A percentile compares a stretch with the other conserved stretches of the same genome.
Evolutionary conservation across 2,888 invertebrate species (phyloP).

Genomic region (Acronicta alni): DNA sequence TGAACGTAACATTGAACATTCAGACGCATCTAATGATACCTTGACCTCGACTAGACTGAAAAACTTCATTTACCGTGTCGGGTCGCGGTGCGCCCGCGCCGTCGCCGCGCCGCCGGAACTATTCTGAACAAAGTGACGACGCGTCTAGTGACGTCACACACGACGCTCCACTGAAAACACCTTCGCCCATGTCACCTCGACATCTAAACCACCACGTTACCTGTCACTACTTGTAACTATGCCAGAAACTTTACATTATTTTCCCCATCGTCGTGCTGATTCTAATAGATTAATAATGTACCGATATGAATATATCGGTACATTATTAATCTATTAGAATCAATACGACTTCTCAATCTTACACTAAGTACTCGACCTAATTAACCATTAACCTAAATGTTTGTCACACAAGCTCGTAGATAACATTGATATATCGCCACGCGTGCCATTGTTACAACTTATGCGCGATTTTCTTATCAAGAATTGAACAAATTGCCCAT

Average conservation of each 20-base stretch:
- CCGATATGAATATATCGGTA: conserved; percentile 33
- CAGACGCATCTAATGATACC: conserved; percentile 62
- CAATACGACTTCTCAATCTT: conserved; percentile 69
- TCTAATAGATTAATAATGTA: conserved; percentile 37
- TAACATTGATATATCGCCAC: conserved; percentile 72
- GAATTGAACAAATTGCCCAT: conserved; percentile 44
- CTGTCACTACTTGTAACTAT: conserved; percentile 59
- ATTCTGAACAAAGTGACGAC: conserved; percentile 75
- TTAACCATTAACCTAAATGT: conserved; percentile 81
- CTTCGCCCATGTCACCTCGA: conserved; percentile 62
- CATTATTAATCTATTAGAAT: conserved; percentile 57
- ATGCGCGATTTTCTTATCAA: conserved; percentile 69
- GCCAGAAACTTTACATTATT: conserved; percentile 50
- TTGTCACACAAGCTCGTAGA: conserved; percentile 68
- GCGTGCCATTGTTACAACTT: conserved; percentile 71
- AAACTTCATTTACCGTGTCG: conserved; percentile 67
- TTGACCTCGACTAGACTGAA: conserved; percentile 78
- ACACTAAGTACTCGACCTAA: conserved; percentile 75
- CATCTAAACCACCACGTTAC: conserved; percentile 58
- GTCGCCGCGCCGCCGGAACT: conserved; percentile 58
- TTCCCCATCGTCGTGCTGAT: conserved; percentile 35
- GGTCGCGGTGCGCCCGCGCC: conserved; percentile 48
- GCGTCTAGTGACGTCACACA: conserved; percentile 73
- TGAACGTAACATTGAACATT: conserved; percentile 39
- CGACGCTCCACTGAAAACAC: conserved; percentile 59